Base-by-base conservation (phyloP, 1,140 invertebrate genomes). In the Bombus pascuorum region DNA sequence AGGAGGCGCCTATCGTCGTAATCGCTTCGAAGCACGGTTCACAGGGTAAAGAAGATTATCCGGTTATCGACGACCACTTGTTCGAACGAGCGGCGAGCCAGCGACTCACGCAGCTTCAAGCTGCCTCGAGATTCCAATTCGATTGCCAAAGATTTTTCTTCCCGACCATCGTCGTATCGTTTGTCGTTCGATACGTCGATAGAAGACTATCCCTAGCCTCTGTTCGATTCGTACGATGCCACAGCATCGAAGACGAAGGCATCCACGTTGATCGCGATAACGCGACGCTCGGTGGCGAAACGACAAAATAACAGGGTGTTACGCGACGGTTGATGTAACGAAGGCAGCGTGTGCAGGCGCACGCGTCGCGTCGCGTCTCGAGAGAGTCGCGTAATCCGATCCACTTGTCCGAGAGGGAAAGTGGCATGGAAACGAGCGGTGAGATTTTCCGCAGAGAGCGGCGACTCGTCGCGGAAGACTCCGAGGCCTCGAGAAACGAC, bases 41-140 rank as follows among this genome's bases (percentile, higher is more conserved):
- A 3, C 37, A 42, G 37, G 88, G 72, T 88, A 90, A 86, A 53
- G 78, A 81, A 86, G 86, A 37, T 66, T 22, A 22, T 81, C 32
- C 59, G 42, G 70, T 90, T 88, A 86, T 85, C 86, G 71, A 39
- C 82, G 70, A 87, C 83, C 71, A 85, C 82, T 76, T 85, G 82
- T 81, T 87, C 74, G n/a, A 65, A 44, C 68, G 28, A 15, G 3
- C 5, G 2, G 0, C 39, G 9, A 70, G 37, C 28, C 32, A 47
- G n/a, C 34, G 28, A 37, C 15, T 25, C 22, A 0, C 22, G 34
- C 10, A 10, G 47, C 18, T 22, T 22, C 47, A 0, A 57, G 15
- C 0, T n/a, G 8, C 2, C 15, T 9, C 25, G 37, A 37, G 28
- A 15, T n/a, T 18, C 2, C 2, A 42, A 72, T 42, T n/a, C 25